Conservation (phyloP, 2,113 vertebrate genomes). For the Rhinoderma darwinii region DNA sequence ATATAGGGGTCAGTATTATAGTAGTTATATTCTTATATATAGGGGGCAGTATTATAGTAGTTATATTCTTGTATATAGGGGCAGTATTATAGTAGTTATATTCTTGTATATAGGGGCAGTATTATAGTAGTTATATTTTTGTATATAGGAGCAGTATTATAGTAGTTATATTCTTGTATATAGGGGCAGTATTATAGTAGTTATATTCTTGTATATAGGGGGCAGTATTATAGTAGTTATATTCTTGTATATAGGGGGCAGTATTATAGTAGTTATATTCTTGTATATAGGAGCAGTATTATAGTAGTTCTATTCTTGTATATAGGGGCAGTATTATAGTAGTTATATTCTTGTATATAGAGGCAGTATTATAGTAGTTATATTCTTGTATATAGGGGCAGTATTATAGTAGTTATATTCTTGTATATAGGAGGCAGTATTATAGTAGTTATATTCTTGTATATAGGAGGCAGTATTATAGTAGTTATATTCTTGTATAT, state of each 20-base stretch:
- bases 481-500: not conserved
- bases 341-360: not conserved
- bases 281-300: not conserved
- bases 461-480: not conserved
- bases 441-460: not conserved
- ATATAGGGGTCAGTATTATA: not conserved
- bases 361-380: not conserved
- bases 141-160: too few species aligned
- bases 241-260: not conserved
- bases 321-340: not conserved
- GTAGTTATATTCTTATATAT: not conserved
- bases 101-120: too few species aligned
- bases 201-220: not conserved
- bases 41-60: not conserved
- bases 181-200: slow-evolving; percentile 6
- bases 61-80: slow-evolving; percentile 1
- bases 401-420: not conserved
- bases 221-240: not conserved
- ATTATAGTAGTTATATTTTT: too few species aligned
- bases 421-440: not conserved
- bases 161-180: too few species aligned
- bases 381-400: not conserved
- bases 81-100: not conserved
- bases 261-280: not conserved
- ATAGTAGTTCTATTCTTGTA: not conserved